Base-by-base conservation (phyloP, 2,113 vertebrate species). In the Alligator sinensis region DNA sequence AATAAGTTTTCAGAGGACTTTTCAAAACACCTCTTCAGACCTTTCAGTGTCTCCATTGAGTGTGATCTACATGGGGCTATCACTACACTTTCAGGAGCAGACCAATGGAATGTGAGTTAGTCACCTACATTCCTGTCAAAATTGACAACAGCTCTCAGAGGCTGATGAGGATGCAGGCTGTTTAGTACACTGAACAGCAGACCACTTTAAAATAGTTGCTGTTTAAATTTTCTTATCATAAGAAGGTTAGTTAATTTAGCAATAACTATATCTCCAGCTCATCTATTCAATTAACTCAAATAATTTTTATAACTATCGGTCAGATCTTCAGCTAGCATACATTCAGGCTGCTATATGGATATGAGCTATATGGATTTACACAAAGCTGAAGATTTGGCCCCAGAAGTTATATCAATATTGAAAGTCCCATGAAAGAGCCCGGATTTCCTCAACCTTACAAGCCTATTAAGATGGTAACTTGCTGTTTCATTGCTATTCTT, bases 321-420 rank as follows among this genome's bases (percentile, higher is more conserved):
- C 34, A 25, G 70, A 47, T 74, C 34, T 22, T 24, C 30, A 24
- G 34, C 22, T 24, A 47, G 12, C 14, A 38, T 12, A 47, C 21
- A 47, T 25, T 21, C 30, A 9, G 12, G 18, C 25, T 24, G 38
- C 47, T 47, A 11, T 22, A 22, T 15, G 21, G 34, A 74, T 74
- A 38, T 38, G 34, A 25, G 34, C 34, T 15, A 25, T 12, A 15
- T 9, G 21, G 70, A 24, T 38, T 24, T 34, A 74, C 22, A 22
- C 34, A 8, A 47, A 47, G 47, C 30, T 0, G 0, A 87, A 8
- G 18, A 76, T 1, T 1, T 72, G 3, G 5, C 5, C 30, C 22
- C 28, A 85, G 63, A 85, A 54, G 84, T 80, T 57, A 83, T 72
- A 81, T 11, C 5, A 28, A 6, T 70, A 75, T 55, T 80, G n/a